Percentiles rank a stretch among this genome's conserved stretches.
phyloP scores from a whole-genome alignment of 1,140 invertebrate genomes.

The Cydia fagiglandana region DNA sequence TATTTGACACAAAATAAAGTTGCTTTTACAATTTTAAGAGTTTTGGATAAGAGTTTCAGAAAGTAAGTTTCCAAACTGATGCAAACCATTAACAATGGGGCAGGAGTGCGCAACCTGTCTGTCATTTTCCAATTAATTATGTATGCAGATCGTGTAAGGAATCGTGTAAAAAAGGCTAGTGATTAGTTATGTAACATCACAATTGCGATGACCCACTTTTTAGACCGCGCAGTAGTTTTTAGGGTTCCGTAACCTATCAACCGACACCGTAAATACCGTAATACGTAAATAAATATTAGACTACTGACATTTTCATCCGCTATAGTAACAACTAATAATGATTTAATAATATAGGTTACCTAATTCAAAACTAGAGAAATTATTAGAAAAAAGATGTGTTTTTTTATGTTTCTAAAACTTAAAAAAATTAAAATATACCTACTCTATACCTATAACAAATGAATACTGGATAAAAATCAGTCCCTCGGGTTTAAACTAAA shows the following conservation, averaged over 20 bases:
- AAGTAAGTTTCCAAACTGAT: not conserved
- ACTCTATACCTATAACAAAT: too few species aligned
- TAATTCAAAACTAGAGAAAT: too few species aligned
- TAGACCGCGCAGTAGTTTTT: conserved; percentile 9
- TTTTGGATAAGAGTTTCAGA: not conserved
- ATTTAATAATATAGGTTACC: too few species aligned
- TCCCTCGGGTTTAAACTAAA: too few species aligned
- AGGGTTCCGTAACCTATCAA: not conserved
- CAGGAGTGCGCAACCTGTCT: conserved; percentile 22
- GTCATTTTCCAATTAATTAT: conserved; percentile 22
- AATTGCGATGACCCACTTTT: conserved; percentile 12
- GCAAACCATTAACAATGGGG: conserved; percentile 10
- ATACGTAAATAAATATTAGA: too few species aligned
- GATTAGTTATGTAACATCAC: conserved; percentile 7
- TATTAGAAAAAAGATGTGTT: too few species aligned
- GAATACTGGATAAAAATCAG: too few species aligned
- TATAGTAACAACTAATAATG: too few species aligned
- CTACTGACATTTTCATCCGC: too few species aligned
- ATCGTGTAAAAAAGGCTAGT: not conserved
- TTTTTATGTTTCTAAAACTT: too few species aligned
- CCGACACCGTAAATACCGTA: too few species aligned
- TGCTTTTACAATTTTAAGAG: not conserved
- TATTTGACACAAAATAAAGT: not conserved
- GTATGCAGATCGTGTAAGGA: conserved; percentile 20
- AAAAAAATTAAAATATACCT: too few species aligned